Evolutionary conservation across 2,113 vertebrate genomes (phyloP).

Genomic region (Tachuris rubrigastra): DNA sequence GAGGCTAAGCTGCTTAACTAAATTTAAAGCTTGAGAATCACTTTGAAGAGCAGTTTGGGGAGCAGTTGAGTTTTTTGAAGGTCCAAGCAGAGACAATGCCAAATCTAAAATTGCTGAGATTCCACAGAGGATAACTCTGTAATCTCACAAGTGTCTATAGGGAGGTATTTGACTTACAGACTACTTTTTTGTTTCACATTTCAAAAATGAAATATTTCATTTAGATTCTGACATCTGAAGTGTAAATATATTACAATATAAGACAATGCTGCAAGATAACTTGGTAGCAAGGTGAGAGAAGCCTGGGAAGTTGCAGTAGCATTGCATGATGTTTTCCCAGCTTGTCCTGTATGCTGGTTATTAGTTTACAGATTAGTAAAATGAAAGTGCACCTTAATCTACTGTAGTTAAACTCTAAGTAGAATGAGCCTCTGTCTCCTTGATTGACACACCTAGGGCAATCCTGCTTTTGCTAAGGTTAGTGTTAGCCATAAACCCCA

Average conservation of each 20-base stretch:
- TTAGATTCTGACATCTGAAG: neutral
- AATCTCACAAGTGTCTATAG: too few species aligned
- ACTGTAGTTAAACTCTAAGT: neutral
- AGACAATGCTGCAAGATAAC: too few species aligned
- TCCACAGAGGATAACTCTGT: neutral
- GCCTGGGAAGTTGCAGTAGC: neutral
- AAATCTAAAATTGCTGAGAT: neutral
- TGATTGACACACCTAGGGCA: neutral
- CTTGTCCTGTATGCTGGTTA: neutral
- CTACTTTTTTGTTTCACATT: neutral
- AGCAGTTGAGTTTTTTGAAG: neutral
- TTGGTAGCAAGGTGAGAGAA: neutral
- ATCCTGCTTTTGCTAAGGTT: neutral
- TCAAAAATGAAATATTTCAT: neutral
- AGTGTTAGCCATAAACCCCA: accelerated
- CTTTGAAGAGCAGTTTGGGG: neutral
- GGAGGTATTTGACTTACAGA: too few species aligned
- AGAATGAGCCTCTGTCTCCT: neutral
- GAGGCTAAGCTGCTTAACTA: neutral
- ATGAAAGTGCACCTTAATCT: neutral
- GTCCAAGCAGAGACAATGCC: neutral
- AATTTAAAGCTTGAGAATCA: neutral
- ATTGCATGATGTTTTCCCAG: neutral
- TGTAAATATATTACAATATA: neutral
- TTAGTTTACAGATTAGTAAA: neutral